Base-by-base conservation (phyloP, 2,888 invertebrate genomes). In the Drosophila testacea region DNA sequence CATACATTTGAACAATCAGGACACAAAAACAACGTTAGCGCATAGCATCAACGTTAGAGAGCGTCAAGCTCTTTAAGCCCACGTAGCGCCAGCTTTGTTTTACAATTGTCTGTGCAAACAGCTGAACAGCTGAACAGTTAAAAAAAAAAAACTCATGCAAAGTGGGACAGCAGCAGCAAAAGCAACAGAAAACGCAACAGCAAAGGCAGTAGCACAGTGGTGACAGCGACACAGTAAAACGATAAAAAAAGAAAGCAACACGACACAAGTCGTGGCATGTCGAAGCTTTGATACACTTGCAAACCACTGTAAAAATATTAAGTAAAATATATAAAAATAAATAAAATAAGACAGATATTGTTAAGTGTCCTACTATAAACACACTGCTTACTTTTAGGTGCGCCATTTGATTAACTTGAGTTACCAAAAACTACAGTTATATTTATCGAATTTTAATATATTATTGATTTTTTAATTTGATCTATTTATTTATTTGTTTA, bases 101-200 rank as follows among this genome's bases (percentile, higher is more conserved):
- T 61, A 79, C 77, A 70, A 74, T 74, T 74, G 79, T 79, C 77
- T 74, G 69, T 64, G 57, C 66, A 73, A 66, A 74, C 63, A 69
- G 50, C 22, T 22, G 22, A 22, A 22, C 32, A 32, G 32, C 32
- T 32, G 32, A 32, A 32, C 22, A 32, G 32, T 9, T 7, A 9
- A 13, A 34, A 34, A 28, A 39, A 61, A 54, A 56, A 64, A 64
- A 57, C 56, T 44, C 56, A 67, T 32, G 59, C 62, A 62, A 76
- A 62, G 52, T 69, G 64, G 65, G 78, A 59, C 69, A 64, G 52
- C 64, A 52, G 44, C 38, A 36, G 46, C 54, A 32, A 44, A 50
- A 44, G 52, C 57, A 54, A 16, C 38, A 51, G 70, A 64, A 75
- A 54, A 68, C 60, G 70, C 69, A 75, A 60, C 27, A 48, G 67